phyloP scores from a whole-genome alignment of 2,113 vertebrate species.

The human (Homo sapiens) region GRCh38 chr1:200273501-200274000 shows the following conservation, averaged over 20 bases:
- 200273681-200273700: not conserved
- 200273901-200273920: too few relatives aligned
- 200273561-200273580: not conserved
- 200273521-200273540: not conserved
- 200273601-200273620: not conserved
- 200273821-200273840: accelerated
- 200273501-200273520: not conserved
- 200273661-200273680: not conserved
- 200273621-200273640: not conserved
- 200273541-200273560: not conserved
- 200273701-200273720: not conserved
- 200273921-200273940: too few relatives aligned
- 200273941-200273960: not conserved
- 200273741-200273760: not conserved
- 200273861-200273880: not conserved
- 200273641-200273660: not conserved
- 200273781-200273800: not conserved
- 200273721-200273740: not conserved
- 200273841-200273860: not conserved
- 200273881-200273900: not conserved
- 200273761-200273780: not conserved
- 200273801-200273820: not conserved
- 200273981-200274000: too few relatives aligned
- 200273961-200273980: not conserved
- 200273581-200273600: not conserved